A percentile compares a stretch with the other conserved stretches of the same genome.
These are phyloP conservation scores for Ophthalmotilapia sp. DNA, from an alignment of 2,113 vertebrate genomes.

Conservation along the genomic window DNA sequence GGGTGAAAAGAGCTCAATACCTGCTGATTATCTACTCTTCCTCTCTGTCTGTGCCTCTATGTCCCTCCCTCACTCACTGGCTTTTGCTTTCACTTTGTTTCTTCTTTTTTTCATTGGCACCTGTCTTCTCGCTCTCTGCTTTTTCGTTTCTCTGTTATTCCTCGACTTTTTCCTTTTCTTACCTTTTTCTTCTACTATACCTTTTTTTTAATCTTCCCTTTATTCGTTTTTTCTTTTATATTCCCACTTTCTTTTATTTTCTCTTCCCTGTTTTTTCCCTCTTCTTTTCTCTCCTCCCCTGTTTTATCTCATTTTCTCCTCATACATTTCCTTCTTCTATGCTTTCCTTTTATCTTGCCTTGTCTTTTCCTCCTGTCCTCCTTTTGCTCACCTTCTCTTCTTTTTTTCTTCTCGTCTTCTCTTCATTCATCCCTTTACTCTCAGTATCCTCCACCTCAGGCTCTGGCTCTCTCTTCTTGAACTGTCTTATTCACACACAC, in stretches of 20 bases:
- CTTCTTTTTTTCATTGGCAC: neutral
- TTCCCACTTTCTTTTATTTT: neutral
- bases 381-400: neutral
- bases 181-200: neutral
- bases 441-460: neutral
- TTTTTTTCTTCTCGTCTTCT: neutral
- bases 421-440: neutral
- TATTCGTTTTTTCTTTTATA: neutral
- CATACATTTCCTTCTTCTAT: neutral
- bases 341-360: neutral
- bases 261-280: neutral
- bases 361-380: neutral
- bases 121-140: neutral
- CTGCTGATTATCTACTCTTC: constrained; percentile 81
- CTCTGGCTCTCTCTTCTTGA: neutral
- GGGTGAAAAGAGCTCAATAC: constrained; percentile 83
- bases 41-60: constrained; percentile 60
- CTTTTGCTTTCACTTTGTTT: neutral
- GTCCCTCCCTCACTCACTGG: neutral
- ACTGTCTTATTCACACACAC: neutral
- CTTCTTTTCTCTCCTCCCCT: neutral
- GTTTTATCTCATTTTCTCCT: neutral
- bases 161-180: neutral
- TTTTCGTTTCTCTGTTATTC: neutral
- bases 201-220: neutral